Evolutionary conservation across 2,797 vertebrate genomes (phyloP).

Genomic region (Margarornis squamiger): DNA sequence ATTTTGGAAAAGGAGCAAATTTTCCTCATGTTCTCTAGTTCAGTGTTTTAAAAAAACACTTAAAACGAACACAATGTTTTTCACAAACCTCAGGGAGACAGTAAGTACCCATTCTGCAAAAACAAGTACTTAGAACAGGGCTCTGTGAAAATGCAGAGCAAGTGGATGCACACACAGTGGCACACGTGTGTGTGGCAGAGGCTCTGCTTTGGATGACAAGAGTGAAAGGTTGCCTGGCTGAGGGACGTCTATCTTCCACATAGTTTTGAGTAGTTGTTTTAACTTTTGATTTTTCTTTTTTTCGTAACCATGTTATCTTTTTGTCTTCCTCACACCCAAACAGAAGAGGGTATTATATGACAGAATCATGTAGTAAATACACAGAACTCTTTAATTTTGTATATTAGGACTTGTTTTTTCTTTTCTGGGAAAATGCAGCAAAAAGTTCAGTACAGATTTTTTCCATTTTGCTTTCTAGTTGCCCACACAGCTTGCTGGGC

Average conservation of each 20-base stretch:
- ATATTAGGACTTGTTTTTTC: background rate
- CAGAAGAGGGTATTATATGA: background rate
- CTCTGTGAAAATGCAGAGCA: background rate
- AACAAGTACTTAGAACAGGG: background rate
- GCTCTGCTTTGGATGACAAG: background rate
- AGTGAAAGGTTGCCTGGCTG: background rate
- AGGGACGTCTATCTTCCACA: background rate
- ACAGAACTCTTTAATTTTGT: background rate
- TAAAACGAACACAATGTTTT: background rate
- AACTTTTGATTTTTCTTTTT: background rate
- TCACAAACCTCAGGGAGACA: background rate
- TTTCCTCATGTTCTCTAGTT: background rate
- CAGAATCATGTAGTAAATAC: background rate
- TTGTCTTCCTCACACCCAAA: background rate
- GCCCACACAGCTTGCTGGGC: background rate
- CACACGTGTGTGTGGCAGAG: background rate
- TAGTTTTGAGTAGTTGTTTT: background rate
- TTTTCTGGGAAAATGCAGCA: background rate
- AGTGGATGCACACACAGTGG: background rate
- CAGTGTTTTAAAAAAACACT: background rate
- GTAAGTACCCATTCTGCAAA: background rate
- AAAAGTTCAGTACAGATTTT: background rate
- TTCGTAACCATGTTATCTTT: background rate
- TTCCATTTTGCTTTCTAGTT: background rate
- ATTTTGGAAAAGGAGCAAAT: background rate